Conservation (phyloP, 92 coral and sea anemone species). For the Zoanthus sansibaricus region DNA sequence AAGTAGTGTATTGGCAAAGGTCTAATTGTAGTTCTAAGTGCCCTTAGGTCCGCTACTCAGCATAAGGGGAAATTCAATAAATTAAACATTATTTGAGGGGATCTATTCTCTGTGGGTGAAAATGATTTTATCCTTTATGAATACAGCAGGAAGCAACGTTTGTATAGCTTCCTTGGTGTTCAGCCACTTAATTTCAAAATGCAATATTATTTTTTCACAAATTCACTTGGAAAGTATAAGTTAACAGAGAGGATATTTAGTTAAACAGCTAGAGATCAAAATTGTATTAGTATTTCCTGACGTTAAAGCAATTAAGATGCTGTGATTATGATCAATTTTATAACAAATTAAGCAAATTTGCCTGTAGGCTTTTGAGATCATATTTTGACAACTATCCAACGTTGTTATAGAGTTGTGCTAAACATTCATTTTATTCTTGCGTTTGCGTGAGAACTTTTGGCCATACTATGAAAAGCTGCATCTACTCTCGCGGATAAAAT, state of each 20-base stretch:
- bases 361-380: background rate
- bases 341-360: too few species aligned
- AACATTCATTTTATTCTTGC: background rate
- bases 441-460: background rate
- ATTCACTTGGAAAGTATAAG: too few species aligned
- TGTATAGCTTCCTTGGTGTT: background rate
- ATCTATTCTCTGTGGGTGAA: constrained; percentile 15
- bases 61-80: constrained; percentile 24
- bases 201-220: background rate
- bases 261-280: too few species aligned
- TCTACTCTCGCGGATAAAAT: too few species aligned
- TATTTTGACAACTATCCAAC: background rate
- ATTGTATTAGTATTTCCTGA: too few species aligned
- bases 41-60: constrained; percentile 9
- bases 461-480: background rate
- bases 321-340: too few species aligned
- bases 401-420: background rate
- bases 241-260: too few species aligned
- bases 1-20: background rate
- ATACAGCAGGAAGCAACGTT: background rate
- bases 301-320: too few species aligned
- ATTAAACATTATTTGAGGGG: constrained; percentile 16
- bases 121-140: constrained; percentile 1
- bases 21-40: background rate
- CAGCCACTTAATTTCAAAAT: background rate